phyloP scores from a whole-genome alignment of 2,888 invertebrate species.

The Cordilura impudica region DNA sequence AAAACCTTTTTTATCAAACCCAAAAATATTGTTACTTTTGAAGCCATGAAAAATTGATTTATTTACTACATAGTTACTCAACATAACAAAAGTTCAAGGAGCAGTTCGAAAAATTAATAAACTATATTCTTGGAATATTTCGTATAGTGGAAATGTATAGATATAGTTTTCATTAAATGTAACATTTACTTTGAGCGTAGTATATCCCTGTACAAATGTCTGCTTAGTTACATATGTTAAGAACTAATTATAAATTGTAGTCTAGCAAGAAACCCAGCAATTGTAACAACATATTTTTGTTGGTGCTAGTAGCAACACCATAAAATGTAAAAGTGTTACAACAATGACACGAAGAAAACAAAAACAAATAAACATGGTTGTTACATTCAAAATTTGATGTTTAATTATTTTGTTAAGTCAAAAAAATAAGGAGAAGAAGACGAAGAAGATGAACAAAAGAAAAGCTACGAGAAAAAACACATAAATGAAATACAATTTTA shows the following conservation, averaged over 20 bases:
- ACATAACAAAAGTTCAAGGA: too few relatives aligned
- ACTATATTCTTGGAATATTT: too few relatives aligned
- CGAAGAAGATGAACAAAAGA: neutral
- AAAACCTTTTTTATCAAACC: too few relatives aligned
- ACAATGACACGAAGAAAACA: neutral
- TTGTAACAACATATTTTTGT: neutral
- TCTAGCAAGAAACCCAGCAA: neutral
- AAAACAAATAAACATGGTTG: neutral
- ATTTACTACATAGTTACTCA: too few relatives aligned
- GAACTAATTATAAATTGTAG: conserved; percentile 19
- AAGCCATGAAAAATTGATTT: too few relatives aligned
- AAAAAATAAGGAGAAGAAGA: neutral
- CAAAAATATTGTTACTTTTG: too few relatives aligned
- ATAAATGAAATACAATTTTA: conserved; percentile 50
- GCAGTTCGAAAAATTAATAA: too few relatives aligned
- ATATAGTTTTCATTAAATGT: too few relatives aligned
- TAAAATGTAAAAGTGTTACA: neutral
- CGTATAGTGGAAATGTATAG: too few relatives aligned
- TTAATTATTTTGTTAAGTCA: conserved; percentile 40
- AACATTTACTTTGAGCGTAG: too few relatives aligned
- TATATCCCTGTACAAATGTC: too few relatives aligned
- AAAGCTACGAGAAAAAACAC: neutral
- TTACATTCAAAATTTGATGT: conserved; percentile 26
- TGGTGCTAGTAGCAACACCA: neutral
- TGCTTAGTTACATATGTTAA: neutral